A percentile compares a stretch with the other conserved stretches of the same genome.
Evolutionary conservation across 2,888 invertebrate genomes (phyloP).

Genomic region (Drosophila rellima): DNA sequence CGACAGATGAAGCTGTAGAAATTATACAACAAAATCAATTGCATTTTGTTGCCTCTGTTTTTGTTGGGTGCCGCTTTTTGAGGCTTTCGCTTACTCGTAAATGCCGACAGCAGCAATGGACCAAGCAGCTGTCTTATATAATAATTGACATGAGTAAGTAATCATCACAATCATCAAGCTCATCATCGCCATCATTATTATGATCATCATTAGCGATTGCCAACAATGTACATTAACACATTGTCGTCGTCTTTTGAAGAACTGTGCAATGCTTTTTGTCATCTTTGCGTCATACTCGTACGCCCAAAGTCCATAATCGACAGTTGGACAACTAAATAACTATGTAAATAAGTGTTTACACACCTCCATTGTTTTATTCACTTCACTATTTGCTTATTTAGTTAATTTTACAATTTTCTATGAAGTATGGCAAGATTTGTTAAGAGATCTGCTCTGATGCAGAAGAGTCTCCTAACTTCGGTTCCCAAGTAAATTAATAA

Average conservation of each 20-base stretch:
- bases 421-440: too few species aligned
- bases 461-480: too few species aligned
- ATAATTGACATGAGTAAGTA: conserved; percentile 78
- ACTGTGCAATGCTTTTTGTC: conserved; percentile 4
- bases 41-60: conserved; percentile 58
- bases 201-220: conserved; percentile 23
- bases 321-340: conserved; percentile 10
- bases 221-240: conserved; percentile 62
- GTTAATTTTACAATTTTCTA: background rate
- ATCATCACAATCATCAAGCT: conserved; percentile 50
- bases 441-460: background rate
- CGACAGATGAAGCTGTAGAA: conserved; percentile 72
- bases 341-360: conserved; percentile 8
- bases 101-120: conserved; percentile 43
- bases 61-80: conserved; percentile 29
- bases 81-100: conserved; percentile 50
- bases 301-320: conserved; percentile 17
- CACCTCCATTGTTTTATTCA: conserved; percentile 1
- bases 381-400: background rate
- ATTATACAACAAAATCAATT: conserved; percentile 77
- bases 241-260: conserved; percentile 22
- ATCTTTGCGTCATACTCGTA: conserved; percentile 44
- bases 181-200: conserved; percentile 20
- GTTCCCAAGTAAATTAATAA: too few species aligned
- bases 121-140: conserved; percentile 61